These are phyloP conservation scores for Crotophaga sulcirostris DNA, from an alignment of 2,113 vertebrate species.

Conservation along the genomic window DNA sequence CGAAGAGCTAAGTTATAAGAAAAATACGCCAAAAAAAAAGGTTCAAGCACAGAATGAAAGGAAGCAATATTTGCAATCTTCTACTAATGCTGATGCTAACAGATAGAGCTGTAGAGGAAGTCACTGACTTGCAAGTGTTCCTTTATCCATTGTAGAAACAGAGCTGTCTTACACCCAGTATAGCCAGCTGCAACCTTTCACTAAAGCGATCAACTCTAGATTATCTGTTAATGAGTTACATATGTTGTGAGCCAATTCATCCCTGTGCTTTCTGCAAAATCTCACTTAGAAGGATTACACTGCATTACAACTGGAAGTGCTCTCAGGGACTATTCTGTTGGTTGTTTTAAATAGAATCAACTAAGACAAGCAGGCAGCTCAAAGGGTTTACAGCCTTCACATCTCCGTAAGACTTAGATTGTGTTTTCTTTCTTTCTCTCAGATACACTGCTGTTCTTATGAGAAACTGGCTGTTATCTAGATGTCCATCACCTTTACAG, in stretches of 20 bases:
- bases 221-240: slow-evolving; percentile 6
- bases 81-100: not conserved
- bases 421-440: not conserved
- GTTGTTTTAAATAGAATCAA: slow-evolving; percentile 44
- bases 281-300: slow-evolving; percentile 28
- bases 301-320: not conserved
- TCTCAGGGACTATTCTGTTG: not conserved
- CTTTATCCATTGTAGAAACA: not conserved
- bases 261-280: not conserved
- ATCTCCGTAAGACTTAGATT: not conserved
- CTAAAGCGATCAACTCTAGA: not conserved
- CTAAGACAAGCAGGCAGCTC: not conserved
- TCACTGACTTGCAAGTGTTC: not conserved
- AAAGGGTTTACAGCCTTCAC: not conserved
- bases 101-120: not conserved
- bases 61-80: not conserved
- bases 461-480: not conserved
- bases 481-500: not conserved
- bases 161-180: not conserved
- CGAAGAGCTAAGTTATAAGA: not conserved
- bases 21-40: not conserved
- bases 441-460: not conserved
- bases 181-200: not conserved
- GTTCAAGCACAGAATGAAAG: not conserved
- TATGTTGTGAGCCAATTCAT: not conserved